Evolutionary conservation across 2,888 invertebrate genomes (phyloP).

Genomic region (Drosophila setosimentum): DNA sequence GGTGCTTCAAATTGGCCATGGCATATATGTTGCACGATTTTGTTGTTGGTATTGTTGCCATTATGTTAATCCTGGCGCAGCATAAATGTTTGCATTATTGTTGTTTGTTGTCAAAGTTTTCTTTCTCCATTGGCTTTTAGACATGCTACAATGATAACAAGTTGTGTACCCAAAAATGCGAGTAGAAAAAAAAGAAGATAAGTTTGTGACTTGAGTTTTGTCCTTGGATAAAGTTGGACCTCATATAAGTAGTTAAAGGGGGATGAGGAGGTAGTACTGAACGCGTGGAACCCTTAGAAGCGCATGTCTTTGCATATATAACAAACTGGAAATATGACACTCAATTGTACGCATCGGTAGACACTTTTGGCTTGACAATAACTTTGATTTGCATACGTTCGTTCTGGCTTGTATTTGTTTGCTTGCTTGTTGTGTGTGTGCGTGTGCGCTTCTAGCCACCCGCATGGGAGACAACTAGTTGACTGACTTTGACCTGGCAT

Average conservation of each 20-base stretch:
- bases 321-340: slow-evolving; percentile 78
- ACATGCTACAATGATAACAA: slow-evolving; percentile 80
- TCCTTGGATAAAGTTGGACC: slow-evolving; percentile 56
- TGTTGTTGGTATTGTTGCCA: slow-evolving; percentile 28
- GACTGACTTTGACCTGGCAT: slow-evolving; percentile 44
- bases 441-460: slow-evolving; percentile 33
- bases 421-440: slow-evolving; percentile 23
- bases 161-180: slow-evolving; percentile 51
- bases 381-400: slow-evolving; percentile 75
- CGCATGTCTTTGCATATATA: slow-evolving; percentile 57
- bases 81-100: slow-evolving; percentile 66
- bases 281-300: background rate
- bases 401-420: slow-evolving; percentile 37
- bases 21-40: slow-evolving; percentile 38
- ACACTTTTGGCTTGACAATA: slow-evolving; percentile 77
- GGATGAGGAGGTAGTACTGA: background rate
- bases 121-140: slow-evolving; percentile 75
- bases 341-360: slow-evolving; percentile 80
- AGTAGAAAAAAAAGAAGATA: slow-evolving; percentile 15
- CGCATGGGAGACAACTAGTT: slow-evolving; percentile 59
- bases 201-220: slow-evolving; percentile 52
- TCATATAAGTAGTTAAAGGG: slow-evolving; percentile 30
- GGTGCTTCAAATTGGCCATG: slow-evolving; percentile 52
- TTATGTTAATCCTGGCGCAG: slow-evolving; percentile 68
- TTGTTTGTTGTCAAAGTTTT: slow-evolving; percentile 62